These are phyloP conservation scores for Drosophila pseudotalamancana DNA, from an alignment of 2,888 invertebrate genomes.

Conservation along the genomic window DNA sequence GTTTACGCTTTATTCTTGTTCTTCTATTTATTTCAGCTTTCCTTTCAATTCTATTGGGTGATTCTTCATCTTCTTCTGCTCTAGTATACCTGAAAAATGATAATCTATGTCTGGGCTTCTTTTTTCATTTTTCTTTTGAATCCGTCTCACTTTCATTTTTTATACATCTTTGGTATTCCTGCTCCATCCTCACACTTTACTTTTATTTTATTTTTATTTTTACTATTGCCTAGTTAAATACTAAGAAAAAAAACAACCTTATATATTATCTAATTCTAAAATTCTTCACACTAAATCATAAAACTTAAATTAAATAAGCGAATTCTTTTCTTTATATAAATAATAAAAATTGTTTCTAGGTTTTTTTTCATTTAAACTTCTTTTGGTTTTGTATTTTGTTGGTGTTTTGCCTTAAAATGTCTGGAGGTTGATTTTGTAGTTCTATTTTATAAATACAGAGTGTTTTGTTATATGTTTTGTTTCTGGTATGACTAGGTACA, in stretches of 20 bases:
- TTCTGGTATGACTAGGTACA: slow-evolving; percentile 41
- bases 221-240: slow-evolving; percentile 42
- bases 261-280: slow-evolving; percentile 48
- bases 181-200: slow-evolving; percentile 24
- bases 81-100: slow-evolving; percentile 22
- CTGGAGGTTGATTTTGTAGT: slow-evolving; percentile 36
- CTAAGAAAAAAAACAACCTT: slow-evolving; percentile 72
- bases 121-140: too few species aligned
- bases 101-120: too few species aligned
- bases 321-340: slow-evolving; percentile 65
- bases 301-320: slow-evolving; percentile 67
- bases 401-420: slow-evolving; percentile 51
- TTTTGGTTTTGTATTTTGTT: slow-evolving; percentile 23
- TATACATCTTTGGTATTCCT: slow-evolving; percentile 10
- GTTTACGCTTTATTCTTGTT: slow-evolving; percentile 36
- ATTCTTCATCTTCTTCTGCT: slow-evolving; percentile 18
- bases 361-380: slow-evolving; percentile 14
- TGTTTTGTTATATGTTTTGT: not conserved
- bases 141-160: not conserved
- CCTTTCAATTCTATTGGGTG: slow-evolving; percentile 30
- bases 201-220: slow-evolving; percentile 9
- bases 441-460: slow-evolving; percentile 46
- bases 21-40: slow-evolving; percentile 29
- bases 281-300: slow-evolving; percentile 54
- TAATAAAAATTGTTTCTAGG: slow-evolving; percentile 34